Evolutionary conservation across 2,113 vertebrate genomes (phyloP).

Genomic region (Podarcis raffonei): DNA sequence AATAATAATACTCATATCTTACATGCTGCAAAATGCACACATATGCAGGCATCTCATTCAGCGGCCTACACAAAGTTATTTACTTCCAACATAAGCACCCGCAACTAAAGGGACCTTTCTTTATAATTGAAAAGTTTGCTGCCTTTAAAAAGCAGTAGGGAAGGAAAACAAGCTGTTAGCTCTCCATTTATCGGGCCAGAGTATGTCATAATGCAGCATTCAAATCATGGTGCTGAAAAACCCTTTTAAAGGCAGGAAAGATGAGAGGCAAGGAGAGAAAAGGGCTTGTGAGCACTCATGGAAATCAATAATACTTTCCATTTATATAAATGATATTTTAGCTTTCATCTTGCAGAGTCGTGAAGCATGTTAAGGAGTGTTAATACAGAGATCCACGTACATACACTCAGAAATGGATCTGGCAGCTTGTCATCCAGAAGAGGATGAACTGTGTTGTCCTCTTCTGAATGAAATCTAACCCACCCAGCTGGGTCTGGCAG

Average conservation of each 20-base stretch:
- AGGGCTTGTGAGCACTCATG: background rate
- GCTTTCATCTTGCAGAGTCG: background rate
- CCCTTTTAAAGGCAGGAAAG: background rate
- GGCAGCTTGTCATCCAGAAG: background rate
- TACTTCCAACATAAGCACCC: background rate
- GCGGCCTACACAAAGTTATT: background rate
- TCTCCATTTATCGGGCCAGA: background rate
- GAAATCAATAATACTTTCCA: background rate
- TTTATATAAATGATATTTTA: background rate
- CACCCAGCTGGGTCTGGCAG: background rate
- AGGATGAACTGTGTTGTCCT: background rate
- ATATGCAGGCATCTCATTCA: background rate
- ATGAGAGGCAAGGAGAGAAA: background rate
- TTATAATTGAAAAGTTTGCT: conserved; percentile 4
- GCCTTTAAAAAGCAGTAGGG: background rate
- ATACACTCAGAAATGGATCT: background rate
- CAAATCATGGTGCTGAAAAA: background rate
- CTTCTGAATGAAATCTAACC: background rate
- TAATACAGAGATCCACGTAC: background rate
- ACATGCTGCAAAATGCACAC: background rate
- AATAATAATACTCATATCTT: background rate
- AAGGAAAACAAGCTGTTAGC: background rate
- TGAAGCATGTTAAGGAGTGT: background rate
- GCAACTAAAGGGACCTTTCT: background rate
- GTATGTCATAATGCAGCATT: conserved; percentile 3